These are phyloP conservation scores for Drosophila neotestacea DNA, from an alignment of 2,888 invertebrate genomes.

Conservation along the genomic window DNA sequence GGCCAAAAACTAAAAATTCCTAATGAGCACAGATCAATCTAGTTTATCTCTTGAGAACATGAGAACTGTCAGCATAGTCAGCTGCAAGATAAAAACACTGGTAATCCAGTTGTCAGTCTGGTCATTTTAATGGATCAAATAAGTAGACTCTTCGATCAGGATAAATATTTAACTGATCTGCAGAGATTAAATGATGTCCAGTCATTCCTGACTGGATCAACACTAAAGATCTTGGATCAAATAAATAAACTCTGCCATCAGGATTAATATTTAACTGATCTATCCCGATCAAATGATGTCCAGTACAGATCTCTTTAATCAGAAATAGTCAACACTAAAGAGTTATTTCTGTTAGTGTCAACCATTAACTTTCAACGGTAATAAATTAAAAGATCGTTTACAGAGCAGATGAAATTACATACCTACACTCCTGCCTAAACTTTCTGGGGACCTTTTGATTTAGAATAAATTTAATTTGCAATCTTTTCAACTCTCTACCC, in stretches of 20 bases:
- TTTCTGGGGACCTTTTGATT: background rate
- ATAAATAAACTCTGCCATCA: too few species aligned
- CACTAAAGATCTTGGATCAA: too few species aligned
- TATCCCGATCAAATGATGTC: background rate
- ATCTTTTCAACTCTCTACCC: background rate
- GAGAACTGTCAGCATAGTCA: constrained; percentile 22
- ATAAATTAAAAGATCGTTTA: background rate
- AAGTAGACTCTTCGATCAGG: background rate
- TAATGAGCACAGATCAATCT: constrained; percentile 20
- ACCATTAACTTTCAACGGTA: background rate
- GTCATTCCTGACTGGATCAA: too few species aligned
- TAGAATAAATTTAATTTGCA: background rate
- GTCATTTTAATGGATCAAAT: background rate
- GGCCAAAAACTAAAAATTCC: constrained; percentile 19
- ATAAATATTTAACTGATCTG: background rate
- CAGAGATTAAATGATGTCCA: background rate
- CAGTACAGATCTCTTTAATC: background rate
- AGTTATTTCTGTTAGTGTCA: background rate
- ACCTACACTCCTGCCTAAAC: background rate
- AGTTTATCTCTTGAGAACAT: background rate
- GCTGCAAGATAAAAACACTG: constrained; percentile 14
- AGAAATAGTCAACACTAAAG: background rate
- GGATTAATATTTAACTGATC: background rate
- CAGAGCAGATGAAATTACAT: background rate
- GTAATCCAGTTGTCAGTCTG: background rate